Evolutionary conservation across 2,888 invertebrate genomes (phyloP), one percentile per base, ranked within the genome.

Genomic region (Pollenia amentaria): DNA sequence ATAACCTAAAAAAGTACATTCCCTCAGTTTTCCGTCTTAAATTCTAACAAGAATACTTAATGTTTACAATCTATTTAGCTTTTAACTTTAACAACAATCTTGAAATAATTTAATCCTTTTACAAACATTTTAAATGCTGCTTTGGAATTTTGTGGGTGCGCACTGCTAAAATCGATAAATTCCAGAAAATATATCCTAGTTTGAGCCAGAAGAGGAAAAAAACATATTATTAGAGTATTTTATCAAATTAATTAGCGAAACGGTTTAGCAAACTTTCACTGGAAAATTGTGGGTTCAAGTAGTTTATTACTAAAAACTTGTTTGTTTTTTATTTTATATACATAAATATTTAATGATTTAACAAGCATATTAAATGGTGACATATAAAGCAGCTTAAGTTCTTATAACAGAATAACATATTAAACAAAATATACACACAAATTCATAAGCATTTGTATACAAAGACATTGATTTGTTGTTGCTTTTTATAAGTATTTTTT

Each of bases 311-410:
- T 29, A 29, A 29, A 42, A 64, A 42, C 69, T 78, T 18, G 78
- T 72, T 80, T 64, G 70, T 70, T 79, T 70, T 80, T 64, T 72
- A 72, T 70, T 44, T 72, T 44, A n/a, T 44, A 29, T 29, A 29
- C 29, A 64, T n/a, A 64, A 80, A 80, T 72, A 46, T 80, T 80
- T 80, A 64, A 70, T 44, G 62, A 51, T 69, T 78, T 57, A 64
- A 67, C 60, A 48, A 69, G 60, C 42, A 78, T 51, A 62, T 69
- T 38, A 65, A 81, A 65, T 73, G 80, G 48, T 80, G 80, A 81
- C 72, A 81, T 73, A 55, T 81, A 73, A 65, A 81, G 72, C 72
- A 73, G 80, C 65, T 81, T 81, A 81, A 44, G 44, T 57, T 73
- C 73, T 81, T 73, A 67, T 11, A 18, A 53, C 48, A 55, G 18